Evolutionary conservation across 2,797 vertebrate species (phyloP).

Genomic region (Alectoris magna): DNA sequence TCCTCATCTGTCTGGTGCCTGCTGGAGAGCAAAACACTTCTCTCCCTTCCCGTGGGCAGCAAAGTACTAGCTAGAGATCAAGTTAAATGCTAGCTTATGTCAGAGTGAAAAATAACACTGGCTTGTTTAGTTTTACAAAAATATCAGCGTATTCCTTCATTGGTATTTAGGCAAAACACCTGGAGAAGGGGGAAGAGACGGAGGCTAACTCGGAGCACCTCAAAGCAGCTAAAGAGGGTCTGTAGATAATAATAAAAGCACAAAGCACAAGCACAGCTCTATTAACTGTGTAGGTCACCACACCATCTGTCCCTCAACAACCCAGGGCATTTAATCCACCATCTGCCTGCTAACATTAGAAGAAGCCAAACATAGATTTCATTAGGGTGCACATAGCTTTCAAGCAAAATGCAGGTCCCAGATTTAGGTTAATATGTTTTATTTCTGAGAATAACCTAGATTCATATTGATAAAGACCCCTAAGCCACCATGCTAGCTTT

Average conservation of each 20-base stretch:
- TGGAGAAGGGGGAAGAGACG: neutral
- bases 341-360: constrained; percentile 3
- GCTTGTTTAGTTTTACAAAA: neutral
- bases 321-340: constrained; percentile 6
- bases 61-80: neutral
- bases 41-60: accelerated
- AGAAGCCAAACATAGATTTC: neutral
- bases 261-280: neutral
- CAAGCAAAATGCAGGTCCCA: constrained; percentile 23
- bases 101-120: neutral
- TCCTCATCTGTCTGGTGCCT: neutral
- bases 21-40: neutral
- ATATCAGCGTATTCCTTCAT: neutral
- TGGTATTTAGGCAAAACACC: neutral
- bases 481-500: neutral
- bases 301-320: constrained; percentile 43
- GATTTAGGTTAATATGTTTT: constrained; percentile 42
- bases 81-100: neutral
- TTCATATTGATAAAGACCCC: neutral
- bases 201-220: neutral
- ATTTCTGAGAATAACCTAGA: constrained; percentile 10
- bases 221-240: neutral
- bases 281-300: neutral
- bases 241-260: neutral
- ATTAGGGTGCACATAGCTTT: neutral